Percentiles rank a stretch among this genome's conserved stretches.
These are phyloP conservation scores for Dicyrtomina minuta DNA, from an alignment of 2,888 invertebrate species.

Conservation along the genomic window DNA sequence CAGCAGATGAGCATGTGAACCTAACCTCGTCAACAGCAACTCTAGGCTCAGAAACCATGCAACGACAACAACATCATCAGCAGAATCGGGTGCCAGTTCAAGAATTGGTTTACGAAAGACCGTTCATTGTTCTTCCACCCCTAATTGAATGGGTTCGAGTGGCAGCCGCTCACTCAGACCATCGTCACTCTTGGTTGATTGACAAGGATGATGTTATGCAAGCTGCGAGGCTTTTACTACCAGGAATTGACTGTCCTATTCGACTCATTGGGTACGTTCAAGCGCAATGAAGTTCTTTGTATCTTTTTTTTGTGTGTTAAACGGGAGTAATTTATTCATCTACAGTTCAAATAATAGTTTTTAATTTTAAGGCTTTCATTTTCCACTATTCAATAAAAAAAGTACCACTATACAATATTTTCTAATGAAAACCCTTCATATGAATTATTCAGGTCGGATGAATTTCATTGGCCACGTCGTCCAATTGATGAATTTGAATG, in stretches of 20 bases:
- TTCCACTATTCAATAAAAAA: not conserved
- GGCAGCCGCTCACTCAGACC: slow-evolving; percentile 77
- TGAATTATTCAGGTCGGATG: slow-evolving; percentile 53
- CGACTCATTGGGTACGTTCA: slow-evolving; percentile 66
- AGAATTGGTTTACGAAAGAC: slow-evolving; percentile 80
- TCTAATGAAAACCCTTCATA: not conserved
- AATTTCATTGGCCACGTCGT: slow-evolving; percentile 55
- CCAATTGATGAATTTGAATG: slow-evolving; percentile 56
- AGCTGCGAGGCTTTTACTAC: slow-evolving; percentile 78
- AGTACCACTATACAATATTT: not conserved
- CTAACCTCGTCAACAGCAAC: slow-evolving; percentile 46
- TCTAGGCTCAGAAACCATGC: slow-evolving; percentile 40
- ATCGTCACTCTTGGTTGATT: slow-evolving; percentile 73
- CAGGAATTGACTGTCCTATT: slow-evolving; percentile 86
- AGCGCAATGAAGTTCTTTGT: not conserved
- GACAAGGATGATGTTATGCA: slow-evolving; percentile 86
- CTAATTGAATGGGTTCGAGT: slow-evolving; percentile 88
- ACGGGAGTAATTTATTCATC: not conserved
- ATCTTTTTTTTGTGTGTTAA: slow-evolving; percentile 33
- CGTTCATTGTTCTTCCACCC: slow-evolving; percentile 84
- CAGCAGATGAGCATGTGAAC: slow-evolving; percentile 45
- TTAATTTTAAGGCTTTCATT: not conserved
- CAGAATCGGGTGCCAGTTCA: slow-evolving; percentile 61
- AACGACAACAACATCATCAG: slow-evolving; percentile 40
- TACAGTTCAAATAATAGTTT: not conserved